These are phyloP conservation scores for Sparidentex hasta DNA, from an alignment of 2,797 vertebrate species.

Conservation along the genomic window DNA sequence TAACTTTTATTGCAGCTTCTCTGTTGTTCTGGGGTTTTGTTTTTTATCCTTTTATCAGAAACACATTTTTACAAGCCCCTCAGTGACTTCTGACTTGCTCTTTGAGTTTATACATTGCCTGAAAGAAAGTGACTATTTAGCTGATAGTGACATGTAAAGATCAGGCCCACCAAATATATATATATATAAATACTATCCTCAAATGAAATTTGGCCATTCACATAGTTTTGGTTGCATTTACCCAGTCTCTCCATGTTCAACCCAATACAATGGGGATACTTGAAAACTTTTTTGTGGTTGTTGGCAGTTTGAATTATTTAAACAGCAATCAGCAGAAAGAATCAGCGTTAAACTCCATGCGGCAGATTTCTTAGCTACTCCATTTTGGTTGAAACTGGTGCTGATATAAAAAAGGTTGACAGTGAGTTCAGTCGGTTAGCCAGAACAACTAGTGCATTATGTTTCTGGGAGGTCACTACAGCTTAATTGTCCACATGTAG, in stretches of 20 bases:
- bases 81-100: not conserved
- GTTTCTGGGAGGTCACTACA: not conserved
- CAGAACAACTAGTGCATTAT: not conserved
- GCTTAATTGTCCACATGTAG: too few species aligned
- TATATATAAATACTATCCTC: not conserved
- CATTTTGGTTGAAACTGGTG: not conserved
- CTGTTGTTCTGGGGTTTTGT: not conserved
- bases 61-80: constrained; percentile 23
- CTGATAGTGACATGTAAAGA: not conserved
- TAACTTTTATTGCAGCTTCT: constrained; percentile 32
- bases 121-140: not conserved
- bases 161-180: too few species aligned
- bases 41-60: constrained; percentile 8
- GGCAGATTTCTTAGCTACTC: not conserved
- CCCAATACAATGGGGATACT: not conserved
- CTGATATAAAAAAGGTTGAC: not conserved
- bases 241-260: not conserved
- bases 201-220: not conserved
- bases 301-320: too few species aligned
- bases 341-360: not conserved
- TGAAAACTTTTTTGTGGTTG: not conserved
- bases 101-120: not conserved
- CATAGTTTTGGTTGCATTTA: not conserved
- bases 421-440: not conserved
- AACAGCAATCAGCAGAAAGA: not conserved